Evolutionary conservation across 2,797 vertebrate species (phyloP), one percentile per base, ranked within the genome.

Genomic region (Myripristis murdjan): DNA sequence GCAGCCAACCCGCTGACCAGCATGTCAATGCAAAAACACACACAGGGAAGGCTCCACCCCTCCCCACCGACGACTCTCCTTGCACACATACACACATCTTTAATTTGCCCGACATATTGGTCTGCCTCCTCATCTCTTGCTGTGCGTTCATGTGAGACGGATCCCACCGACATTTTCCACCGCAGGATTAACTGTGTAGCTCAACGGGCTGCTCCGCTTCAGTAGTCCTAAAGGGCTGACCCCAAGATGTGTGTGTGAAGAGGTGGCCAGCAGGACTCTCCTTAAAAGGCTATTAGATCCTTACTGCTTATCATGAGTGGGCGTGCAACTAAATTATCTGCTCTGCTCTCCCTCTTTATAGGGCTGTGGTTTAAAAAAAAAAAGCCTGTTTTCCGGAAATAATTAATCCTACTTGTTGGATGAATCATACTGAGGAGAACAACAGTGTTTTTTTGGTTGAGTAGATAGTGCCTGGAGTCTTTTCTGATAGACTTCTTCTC

Each of bases 241-340:
- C 82, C 59, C 26, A n/a, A 72, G 73, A 62, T 59, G 77, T 70
- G 78, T 81, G 72, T 75, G 63, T 80, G 73, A 83, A 80, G 67
- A 73, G 80, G 85, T 62, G 58, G 66, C 82, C 85, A 79, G 85
- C 81, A 74, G 85, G 88, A 67, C 78, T 52, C 84, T 90, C 93
- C 92, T 93, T 94, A 92, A 90, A 95, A 92, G 93, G 92, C 83
- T 77, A 72, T 90, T 81, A 82, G 87, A 82, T 83, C 68, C 70
- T 77, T 54, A 46, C 55, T 77, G 78, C 79, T 83, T 86, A 84
- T 91, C 87, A 76, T 73, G 77, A 78, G 81, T 64, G 63, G 58
- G 71, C 43, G 54, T 79, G 79, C 66, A 81, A 77, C 75, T 72
- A 60, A 88, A 87, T 84, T 57, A 85, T 77, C 73, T 69, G 46